Evolutionary conservation across 1,140 invertebrate species (phyloP).

Genomic region (Drosophila nigrodunni): DNA sequence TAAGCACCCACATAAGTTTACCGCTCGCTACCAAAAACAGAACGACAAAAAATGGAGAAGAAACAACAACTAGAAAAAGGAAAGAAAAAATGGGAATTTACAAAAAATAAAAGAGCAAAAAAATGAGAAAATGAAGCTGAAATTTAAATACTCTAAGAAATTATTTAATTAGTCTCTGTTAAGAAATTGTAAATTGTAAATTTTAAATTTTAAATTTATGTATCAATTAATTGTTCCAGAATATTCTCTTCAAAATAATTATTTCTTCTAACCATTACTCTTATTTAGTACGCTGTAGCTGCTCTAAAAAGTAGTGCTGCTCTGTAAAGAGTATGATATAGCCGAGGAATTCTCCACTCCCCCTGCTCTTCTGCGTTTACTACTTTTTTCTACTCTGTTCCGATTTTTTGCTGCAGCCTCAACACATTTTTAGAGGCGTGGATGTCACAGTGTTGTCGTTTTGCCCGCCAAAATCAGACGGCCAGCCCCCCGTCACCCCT

Average conservation of each 20-base stretch:
- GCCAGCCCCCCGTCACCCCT: neutral
- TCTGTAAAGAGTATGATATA: too few species aligned
- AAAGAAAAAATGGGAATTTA: neutral
- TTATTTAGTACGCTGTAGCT: too few species aligned
- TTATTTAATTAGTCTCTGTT: too few species aligned
- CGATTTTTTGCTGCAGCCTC: constrained; percentile 32
- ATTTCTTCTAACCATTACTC: too few species aligned
- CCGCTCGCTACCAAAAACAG: constrained; percentile 56
- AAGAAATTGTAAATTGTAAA: too few species aligned
- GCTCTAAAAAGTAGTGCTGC: too few species aligned
- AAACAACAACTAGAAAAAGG: neutral
- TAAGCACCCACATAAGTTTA: constrained; percentile 83
- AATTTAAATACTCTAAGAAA: neutral
- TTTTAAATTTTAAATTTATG: too few species aligned
- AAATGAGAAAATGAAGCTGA: neutral
- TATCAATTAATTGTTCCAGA: too few species aligned
- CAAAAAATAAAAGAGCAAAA: neutral
- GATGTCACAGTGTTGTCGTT: constrained; percentile 57
- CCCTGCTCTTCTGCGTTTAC: neutral
- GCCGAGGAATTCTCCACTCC: neutral
- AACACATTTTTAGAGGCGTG: constrained; percentile 50
- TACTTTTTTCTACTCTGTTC: constrained; percentile 2
- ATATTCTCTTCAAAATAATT: too few species aligned
- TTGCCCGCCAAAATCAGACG: constrained; percentile 64
- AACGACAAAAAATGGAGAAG: constrained; percentile 24